Percentiles rank a stretch among this genome's conserved stretches.
Conservation (phyloP, 2,113 vertebrate genomes). For the Planiliza haematocheilus region DNA sequence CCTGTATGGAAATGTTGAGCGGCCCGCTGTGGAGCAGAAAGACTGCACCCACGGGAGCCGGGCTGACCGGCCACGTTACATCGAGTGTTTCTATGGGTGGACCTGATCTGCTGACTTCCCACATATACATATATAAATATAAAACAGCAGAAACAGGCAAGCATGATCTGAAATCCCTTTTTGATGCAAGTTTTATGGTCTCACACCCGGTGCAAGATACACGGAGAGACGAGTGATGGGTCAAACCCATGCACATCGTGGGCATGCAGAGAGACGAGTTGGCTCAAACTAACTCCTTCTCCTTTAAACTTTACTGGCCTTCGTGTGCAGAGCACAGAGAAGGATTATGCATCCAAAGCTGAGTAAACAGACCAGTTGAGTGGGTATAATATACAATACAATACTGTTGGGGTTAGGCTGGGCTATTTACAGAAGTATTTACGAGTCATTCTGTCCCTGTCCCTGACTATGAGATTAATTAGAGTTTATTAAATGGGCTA, state of each 20-base stretch:
- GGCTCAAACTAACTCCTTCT: not conserved
- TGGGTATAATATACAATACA: slow-evolving; percentile 2
- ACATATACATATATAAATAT: not conserved
- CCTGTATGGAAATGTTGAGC: slow-evolving; percentile 58
- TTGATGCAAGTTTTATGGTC: too few species aligned
- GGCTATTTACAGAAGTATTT: not conserved
- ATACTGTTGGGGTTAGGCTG: not conserved
- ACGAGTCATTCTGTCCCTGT: not conserved
- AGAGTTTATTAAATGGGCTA: not conserved
- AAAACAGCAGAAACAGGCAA: not conserved
- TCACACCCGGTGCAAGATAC: not conserved
- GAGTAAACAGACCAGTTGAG: slow-evolving; percentile 36
- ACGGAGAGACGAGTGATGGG: not conserved
- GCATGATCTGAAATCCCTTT: not conserved
- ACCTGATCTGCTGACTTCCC: not conserved
- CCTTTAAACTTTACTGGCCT: not conserved
- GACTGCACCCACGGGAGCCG: slow-evolving; percentile 20
- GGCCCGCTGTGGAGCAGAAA: slow-evolving; percentile 8
- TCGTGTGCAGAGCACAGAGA: not conserved
- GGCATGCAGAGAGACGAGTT: not conserved
- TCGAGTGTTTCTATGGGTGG: not conserved
- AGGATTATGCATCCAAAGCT: not conserved
- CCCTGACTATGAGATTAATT: not conserved
- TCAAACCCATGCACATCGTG: too few species aligned
- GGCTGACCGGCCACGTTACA: not conserved